Evolutionary conservation across 2,797 vertebrate species (phyloP).

Genomic region (Champsocephalus esox): DNA sequence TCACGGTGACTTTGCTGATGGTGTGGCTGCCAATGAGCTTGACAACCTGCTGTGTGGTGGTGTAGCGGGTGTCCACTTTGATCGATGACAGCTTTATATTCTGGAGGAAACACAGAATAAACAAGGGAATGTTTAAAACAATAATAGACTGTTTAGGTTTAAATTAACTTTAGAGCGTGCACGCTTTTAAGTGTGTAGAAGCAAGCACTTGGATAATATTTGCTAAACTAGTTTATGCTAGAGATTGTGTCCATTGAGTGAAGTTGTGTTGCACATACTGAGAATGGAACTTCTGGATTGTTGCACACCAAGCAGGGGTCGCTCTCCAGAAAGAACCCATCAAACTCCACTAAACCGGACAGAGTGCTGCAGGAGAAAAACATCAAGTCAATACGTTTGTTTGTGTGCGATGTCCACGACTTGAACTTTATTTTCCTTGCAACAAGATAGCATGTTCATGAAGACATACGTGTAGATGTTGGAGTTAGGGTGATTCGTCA

Average conservation of each 20-base stretch:
- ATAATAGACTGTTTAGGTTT: neutral
- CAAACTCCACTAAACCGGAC: slow-evolving; percentile 97
- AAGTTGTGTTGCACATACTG: slow-evolving; percentile 80
- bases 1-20: slow-evolving; percentile 98
- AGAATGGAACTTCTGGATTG: slow-evolving; percentile 98
- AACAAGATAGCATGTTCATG: neutral
- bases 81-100: slow-evolving; percentile 99
- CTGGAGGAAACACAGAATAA: slow-evolving; percentile 75
- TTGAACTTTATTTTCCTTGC: neutral
- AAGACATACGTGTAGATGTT: slow-evolving; percentile 97
- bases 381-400: slow-evolving; percentile 1
- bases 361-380: slow-evolving; percentile 86
- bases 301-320: slow-evolving; percentile 99
- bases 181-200: neutral
- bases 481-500: slow-evolving; percentile 99
- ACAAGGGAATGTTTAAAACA: slow-evolving; percentile 2
- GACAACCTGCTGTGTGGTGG: slow-evolving; percentile 99
- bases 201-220: neutral
- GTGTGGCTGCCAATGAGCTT: slow-evolving; percentile 99
- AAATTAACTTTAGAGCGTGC: neutral
- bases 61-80: slow-evolving; percentile 98
- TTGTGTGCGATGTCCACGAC: neutral
- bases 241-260: neutral
- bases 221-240: neutral
- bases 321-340: slow-evolving; percentile 97